Evolutionary conservation across 2,888 invertebrate species (phyloP).

Genomic region (Dicyrtoma fusca): DNA sequence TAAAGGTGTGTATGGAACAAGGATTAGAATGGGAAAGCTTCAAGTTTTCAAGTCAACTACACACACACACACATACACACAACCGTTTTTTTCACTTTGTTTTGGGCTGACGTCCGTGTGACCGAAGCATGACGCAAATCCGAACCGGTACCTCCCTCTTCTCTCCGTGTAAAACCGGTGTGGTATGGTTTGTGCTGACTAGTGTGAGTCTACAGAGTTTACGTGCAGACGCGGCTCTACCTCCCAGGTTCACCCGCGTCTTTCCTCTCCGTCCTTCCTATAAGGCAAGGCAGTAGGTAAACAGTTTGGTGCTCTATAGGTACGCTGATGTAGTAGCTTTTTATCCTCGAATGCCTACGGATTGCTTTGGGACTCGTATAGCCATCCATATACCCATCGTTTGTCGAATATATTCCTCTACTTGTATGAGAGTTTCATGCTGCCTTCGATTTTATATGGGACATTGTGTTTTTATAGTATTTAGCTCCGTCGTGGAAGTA

Average conservation of each 20-base stretch:
- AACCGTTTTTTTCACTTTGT: slow-evolving; percentile 49
- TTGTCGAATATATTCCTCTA: no score
- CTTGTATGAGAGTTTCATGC: no score
- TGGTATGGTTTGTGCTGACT: slow-evolving; percentile 2
- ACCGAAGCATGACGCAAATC: slow-evolving; percentile 57
- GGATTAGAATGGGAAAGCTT: slow-evolving; percentile 23
- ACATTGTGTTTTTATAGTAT: no score
- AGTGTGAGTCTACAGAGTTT: neutral
- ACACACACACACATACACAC: slow-evolving; percentile 14
- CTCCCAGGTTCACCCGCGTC: neutral
- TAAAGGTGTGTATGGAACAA: slow-evolving; percentile 14
- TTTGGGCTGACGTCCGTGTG: slow-evolving; percentile 56
- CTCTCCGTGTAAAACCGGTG: neutral
- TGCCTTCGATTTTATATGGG: no score
- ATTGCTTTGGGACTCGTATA: no score
- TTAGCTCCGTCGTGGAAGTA: no score
- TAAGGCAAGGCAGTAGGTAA: no score
- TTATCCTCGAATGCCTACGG: no score
- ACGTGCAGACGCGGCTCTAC: neutral
- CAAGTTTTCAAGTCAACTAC: slow-evolving; percentile 14
- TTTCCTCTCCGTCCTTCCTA: neutral
- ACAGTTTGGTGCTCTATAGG: no score
- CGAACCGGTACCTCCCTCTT: slow-evolving; percentile 30
- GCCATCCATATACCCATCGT: no score
- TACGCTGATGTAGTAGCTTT: no score